These are phyloP conservation scores for Lithosia quadra DNA, from an alignment of 2,888 invertebrate species.

Conservation along the genomic window DNA sequence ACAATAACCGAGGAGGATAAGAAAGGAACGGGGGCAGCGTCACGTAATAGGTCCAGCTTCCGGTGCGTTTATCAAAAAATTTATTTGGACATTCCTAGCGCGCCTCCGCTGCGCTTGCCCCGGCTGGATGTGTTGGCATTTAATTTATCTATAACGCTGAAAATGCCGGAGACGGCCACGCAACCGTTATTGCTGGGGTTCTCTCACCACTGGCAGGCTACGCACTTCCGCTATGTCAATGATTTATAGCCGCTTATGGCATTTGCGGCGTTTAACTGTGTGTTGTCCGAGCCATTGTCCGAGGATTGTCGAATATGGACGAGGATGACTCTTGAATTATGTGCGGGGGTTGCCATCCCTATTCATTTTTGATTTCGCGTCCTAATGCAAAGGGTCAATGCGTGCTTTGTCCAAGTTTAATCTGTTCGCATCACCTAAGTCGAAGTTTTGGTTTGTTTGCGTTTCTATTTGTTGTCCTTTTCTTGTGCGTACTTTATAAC, in stretches of 20 bases:
- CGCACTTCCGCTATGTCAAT: slow-evolving; percentile 85
- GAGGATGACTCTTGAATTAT: slow-evolving; percentile 80
- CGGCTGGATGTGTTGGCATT: slow-evolving; percentile 81
- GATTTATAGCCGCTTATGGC: slow-evolving; percentile 82
- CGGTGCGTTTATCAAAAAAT: slow-evolving; percentile 85
- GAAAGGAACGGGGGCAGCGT: slow-evolving; percentile 77
- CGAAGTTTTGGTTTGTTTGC: slow-evolving; percentile 64
- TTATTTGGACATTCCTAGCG: slow-evolving; percentile 84
- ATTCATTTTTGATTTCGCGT: slow-evolving; percentile 76
- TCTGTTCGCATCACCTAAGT: slow-evolving; percentile 65
- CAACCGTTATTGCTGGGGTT: slow-evolving; percentile 79
- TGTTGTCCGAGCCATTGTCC: slow-evolving; percentile 83
- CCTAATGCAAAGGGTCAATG: slow-evolving; percentile 73
- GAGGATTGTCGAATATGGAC: slow-evolving; percentile 76
- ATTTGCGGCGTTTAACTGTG: slow-evolving; percentile 79
- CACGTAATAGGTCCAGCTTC: slow-evolving; percentile 84
- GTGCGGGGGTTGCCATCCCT: slow-evolving; percentile 68
- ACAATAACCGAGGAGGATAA: slow-evolving; percentile 79
- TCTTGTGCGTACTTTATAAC: slow-evolving; percentile 51
- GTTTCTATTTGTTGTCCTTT: slow-evolving; percentile 53
- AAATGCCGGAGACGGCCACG: slow-evolving; percentile 76
- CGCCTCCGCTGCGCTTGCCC: slow-evolving; percentile 72
- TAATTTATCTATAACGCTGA: slow-evolving; percentile 84
- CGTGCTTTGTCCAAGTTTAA: slow-evolving; percentile 65
- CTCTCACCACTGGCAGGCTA: slow-evolving; percentile 68